A percentile compares a stretch with the other conserved stretches of the same genome.
Evolutionary conservation across 1,140 invertebrate genomes (phyloP).

Genomic region (Zaprionus capensis): DNA sequence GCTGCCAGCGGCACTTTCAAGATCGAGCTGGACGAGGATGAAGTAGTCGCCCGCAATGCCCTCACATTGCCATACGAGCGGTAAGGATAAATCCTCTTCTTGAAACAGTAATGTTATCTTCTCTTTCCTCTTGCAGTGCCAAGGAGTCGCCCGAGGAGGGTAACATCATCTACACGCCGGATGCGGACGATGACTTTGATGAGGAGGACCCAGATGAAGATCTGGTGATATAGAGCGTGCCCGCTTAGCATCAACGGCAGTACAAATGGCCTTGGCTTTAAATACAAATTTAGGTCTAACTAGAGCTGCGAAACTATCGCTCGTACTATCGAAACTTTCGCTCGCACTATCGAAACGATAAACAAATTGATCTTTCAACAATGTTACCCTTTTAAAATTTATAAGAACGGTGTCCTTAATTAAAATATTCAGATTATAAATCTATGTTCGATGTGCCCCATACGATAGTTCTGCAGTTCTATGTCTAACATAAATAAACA

Average conservation of each 20-base stretch:
- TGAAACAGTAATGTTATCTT: not conserved
- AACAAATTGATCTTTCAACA: not conserved
- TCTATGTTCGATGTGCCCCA: not conserved
- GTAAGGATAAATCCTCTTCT: slow-evolving; percentile 25
- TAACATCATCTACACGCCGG: slow-evolving; percentile 86
- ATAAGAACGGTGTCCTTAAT: not conserved
- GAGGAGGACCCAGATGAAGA: slow-evolving; percentile 86
- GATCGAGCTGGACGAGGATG: slow-evolving; percentile 80
- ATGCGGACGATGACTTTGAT: slow-evolving; percentile 86
- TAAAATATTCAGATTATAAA: not conserved
- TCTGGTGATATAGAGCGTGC: slow-evolving; percentile 63
- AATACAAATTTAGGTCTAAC: slow-evolving; percentile 61
- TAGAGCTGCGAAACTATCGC: slow-evolving; percentile 17
- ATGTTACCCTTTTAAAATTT: not conserved
- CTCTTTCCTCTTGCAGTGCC: slow-evolving; percentile 42
- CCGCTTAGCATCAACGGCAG: slow-evolving; percentile 58
- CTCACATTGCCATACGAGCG: slow-evolving; percentile 83
- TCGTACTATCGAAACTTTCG: not conserved
- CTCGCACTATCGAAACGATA: slow-evolving; percentile 13
- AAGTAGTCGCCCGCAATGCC: slow-evolving; percentile 78
- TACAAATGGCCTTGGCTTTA: slow-evolving; percentile 81
- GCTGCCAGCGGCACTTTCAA: slow-evolving; percentile 75
- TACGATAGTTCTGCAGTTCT: slow-evolving; percentile 4
- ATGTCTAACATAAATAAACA: slow-evolving; percentile 26
- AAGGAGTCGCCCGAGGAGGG: slow-evolving; percentile 76